Percentiles rank a stretch among this genome's conserved stretches.
phyloP scores from a whole-genome alignment of 2,113 vertebrate genomes.

The Hystrix cristata region DNA sequence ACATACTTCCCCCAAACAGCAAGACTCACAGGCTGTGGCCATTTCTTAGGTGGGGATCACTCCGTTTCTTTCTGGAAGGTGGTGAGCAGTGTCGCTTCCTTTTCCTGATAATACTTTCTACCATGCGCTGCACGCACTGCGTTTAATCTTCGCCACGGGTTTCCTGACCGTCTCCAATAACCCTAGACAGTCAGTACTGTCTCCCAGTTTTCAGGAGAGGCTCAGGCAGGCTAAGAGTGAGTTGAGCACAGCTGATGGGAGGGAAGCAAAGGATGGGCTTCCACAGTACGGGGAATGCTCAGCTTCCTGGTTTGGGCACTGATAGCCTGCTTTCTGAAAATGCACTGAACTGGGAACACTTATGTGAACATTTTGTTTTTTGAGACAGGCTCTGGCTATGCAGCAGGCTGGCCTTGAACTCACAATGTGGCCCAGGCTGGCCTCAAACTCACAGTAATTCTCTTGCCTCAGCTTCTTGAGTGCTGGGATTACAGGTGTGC shows the following conservation, averaged over 20 bases:
- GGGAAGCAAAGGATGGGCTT: background rate
- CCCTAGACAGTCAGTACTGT: rapidly evolving
- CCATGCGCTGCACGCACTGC: rapidly evolving
- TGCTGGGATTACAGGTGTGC: too few relatives aligned
- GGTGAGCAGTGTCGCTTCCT: background rate
- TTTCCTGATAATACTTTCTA: background rate
- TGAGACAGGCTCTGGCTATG: too few relatives aligned
- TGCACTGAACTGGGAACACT: background rate
- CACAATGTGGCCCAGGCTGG: too few relatives aligned
- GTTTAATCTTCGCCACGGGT: background rate
- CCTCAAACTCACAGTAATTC: too few relatives aligned
- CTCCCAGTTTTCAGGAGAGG: background rate
- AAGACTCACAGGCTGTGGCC: background rate
- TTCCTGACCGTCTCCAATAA: background rate
- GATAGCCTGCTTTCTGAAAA: background rate
- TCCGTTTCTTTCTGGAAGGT: background rate
- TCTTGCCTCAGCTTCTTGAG: too few relatives aligned
- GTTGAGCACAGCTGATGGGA: rapidly evolving
- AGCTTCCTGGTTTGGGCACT: background rate
- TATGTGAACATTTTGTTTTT: too few relatives aligned
- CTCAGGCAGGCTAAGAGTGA: background rate
- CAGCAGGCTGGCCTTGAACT: too few relatives aligned
- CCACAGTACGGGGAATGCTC: rapidly evolving
- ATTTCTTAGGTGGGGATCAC: background rate
- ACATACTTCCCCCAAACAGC: background rate